Conservation (phyloP, 1,140 invertebrate species). For the Conus betulinus region DNA sequence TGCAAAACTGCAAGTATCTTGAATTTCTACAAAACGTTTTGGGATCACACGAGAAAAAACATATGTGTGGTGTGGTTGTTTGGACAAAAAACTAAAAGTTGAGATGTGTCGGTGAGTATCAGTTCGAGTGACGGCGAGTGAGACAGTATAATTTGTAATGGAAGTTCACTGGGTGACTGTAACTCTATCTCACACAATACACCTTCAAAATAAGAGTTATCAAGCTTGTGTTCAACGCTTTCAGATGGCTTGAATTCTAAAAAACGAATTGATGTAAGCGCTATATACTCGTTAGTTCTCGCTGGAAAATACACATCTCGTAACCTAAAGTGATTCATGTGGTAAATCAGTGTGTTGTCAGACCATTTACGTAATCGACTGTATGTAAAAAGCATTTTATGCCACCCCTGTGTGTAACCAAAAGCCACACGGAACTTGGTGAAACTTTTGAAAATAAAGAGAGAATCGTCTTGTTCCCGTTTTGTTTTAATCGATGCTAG, state of each 20-base stretch:
- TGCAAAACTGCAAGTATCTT: too few relatives aligned
- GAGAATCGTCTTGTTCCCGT: neutral
- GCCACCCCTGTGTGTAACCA: neutral
- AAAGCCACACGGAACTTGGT: neutral
- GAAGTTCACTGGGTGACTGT: neutral
- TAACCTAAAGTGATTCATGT: neutral
- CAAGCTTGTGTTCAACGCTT: accelerated
- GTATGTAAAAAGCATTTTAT: neutral
- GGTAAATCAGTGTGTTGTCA: neutral
- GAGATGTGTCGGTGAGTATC: too few relatives aligned
- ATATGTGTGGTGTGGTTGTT: too few relatives aligned
- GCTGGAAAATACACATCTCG: neutral
- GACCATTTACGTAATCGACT: neutral
- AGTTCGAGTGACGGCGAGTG: too few relatives aligned
- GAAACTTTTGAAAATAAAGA: neutral
- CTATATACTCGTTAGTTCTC: too few relatives aligned
- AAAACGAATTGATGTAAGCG: too few relatives aligned
- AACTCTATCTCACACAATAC: neutral
- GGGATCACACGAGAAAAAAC: neutral
- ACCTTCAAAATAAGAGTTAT: too few relatives aligned
- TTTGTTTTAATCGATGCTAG: neutral
- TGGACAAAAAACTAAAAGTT: too few relatives aligned
- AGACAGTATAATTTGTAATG: too few relatives aligned
- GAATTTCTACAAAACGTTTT: too few relatives aligned
- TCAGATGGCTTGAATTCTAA: too few relatives aligned